Base-by-base conservation (phyloP, 2,888 invertebrate species). In the Mimas tiliae region DNA sequence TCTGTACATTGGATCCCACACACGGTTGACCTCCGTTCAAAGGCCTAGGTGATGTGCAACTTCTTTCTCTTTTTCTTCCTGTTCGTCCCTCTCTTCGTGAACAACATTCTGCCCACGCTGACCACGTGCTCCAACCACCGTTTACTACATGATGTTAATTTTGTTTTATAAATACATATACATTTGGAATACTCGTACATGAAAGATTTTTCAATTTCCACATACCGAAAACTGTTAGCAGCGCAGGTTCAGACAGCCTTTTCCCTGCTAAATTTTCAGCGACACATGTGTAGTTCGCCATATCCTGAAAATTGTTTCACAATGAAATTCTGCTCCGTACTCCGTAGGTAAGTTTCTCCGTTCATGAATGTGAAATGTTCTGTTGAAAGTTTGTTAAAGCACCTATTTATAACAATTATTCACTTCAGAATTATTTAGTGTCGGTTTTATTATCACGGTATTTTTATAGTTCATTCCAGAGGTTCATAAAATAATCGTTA, bases 121-220 rank as follows among this genome's bases (percentile, higher is more conserved):
- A 97, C 98, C 98, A 99, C 9, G 96, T 93, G n/a, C 97, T 97
- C 98, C 98, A 98, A 65, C 97, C 98, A 47, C 98, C 98, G 85
- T 98, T 98, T 63, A 98, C 98, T 98, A 65, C 50, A 63, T 21
- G 63, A 65, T 48, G 8, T 21, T 42, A 21, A 34, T 51, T 50
- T 27, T 27, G 55, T 38, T 38, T 19, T 58, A 19, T 11, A 19
- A 58, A 58, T 58, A 42, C 14, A 48, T 45, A 53, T 47, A 65
- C 19, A 65, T 58, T 67, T 58, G 34, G 50, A 69, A 70, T 58
- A n/a, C n/a, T n/a, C n/a, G n/a, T n/a, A 42, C 58, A 58, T 58
- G 48, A 58, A 65, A 70, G 67, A 50, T 64, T 48, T 65, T 50
- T 53, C 45, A 65, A 65, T 67, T 65, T 58, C 7, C 75, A 91